Percentiles rank a stretch among this genome's conserved stretches.
These are phyloP conservation scores for Grammomys dolichurus DNA, from an alignment of 2,113 vertebrate genomes.

Conservation along the genomic window DNA sequence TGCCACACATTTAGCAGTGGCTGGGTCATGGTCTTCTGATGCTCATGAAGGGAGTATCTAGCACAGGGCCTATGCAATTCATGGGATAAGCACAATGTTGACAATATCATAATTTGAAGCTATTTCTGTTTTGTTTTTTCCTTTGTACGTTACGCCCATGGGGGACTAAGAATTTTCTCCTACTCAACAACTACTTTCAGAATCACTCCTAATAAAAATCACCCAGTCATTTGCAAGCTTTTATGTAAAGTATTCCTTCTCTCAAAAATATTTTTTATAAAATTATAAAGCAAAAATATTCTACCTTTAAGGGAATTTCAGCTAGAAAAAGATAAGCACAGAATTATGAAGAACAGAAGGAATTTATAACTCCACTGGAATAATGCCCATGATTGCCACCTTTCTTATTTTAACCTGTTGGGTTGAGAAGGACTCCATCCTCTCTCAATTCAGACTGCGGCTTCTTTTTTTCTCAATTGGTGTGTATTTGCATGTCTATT, in stretches of 20 bases:
- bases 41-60: conserved; percentile 7
- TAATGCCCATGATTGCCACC: background rate
- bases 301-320: background rate
- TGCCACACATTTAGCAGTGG: background rate
- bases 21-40: background rate
- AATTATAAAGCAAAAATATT: background rate
- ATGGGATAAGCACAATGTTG: background rate
- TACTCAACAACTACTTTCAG: background rate
- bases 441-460: background rate
- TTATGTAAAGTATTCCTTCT: background rate
- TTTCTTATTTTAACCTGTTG: conserved; percentile 3
- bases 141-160: background rate
- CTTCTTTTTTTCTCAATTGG: background rate
- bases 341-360: background rate
- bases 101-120: background rate
- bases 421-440: background rate
- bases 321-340: background rate
- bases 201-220: conserved; percentile 12
- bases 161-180: background rate
- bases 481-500: background rate
- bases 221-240: conserved; percentile 1
- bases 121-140: background rate
- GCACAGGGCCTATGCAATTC: background rate
- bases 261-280: background rate
- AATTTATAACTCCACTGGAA: background rate